Percentiles rank a stretch among this genome's conserved stretches.
Evolutionary conservation across 2,113 vertebrate species (phyloP).

Genomic region (Chloebia gouldiae): DNA sequence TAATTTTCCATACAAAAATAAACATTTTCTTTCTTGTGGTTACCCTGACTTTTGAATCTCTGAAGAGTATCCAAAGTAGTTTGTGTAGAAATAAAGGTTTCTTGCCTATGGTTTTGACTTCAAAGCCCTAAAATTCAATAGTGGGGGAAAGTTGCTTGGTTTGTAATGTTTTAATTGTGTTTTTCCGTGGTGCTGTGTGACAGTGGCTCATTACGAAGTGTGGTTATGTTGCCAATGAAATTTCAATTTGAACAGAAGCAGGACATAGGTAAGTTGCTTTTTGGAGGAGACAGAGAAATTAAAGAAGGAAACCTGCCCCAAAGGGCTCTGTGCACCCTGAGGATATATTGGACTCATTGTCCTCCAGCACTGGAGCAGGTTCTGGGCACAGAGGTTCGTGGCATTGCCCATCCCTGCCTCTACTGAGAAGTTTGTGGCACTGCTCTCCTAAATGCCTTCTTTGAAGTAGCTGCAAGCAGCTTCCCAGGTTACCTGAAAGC

Average conservation of each 20-base stretch:
- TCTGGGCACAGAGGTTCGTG: background rate
- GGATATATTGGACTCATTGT: accelerated
- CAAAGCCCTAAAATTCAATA: background rate
- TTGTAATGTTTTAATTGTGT: background rate
- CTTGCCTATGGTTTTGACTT: background rate
- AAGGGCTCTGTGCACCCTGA: too few species aligned
- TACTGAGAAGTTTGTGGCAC: accelerated
- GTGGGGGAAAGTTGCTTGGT: background rate
- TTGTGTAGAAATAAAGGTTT: background rate
- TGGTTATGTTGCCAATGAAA: background rate
- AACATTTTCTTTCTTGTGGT: background rate
- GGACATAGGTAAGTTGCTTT: background rate
- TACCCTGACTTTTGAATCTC: background rate
- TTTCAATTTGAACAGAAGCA: background rate
- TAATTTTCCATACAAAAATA: background rate
- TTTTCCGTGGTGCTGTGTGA: background rate
- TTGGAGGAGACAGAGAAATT: background rate
- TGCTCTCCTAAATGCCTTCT: background rate
- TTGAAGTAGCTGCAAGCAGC: background rate
- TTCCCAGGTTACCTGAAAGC: background rate
- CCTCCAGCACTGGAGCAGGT: background rate
- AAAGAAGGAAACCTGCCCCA: background rate
- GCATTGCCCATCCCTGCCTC: background rate
- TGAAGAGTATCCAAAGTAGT: accelerated
- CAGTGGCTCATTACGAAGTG: background rate